Conservation (phyloP, 2,888 invertebrate genomes). For the Heliconius cydno region DNA sequence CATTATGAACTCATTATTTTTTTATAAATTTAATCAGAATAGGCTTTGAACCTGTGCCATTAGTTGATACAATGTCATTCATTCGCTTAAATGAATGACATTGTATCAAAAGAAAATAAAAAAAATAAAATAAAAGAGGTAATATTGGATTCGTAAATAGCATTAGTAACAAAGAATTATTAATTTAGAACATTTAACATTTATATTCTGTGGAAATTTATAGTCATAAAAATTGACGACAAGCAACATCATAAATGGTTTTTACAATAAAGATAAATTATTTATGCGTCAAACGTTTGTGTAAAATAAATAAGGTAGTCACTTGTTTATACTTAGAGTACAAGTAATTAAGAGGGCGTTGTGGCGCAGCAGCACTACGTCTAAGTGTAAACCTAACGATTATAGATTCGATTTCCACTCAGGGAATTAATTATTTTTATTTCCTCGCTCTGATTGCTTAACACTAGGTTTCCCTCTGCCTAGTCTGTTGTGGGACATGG, state of each 20-base stretch:
- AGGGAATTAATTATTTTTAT: background rate
- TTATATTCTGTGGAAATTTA: background rate
- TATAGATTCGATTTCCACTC: background rate
- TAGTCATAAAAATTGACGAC: background rate
- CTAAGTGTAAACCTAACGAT: no score
- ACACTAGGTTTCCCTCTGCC: no score
- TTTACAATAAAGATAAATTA: slow-evolving; percentile 1
- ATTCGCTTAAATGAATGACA: background rate
- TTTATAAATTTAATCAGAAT: background rate
- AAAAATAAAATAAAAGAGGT: background rate
- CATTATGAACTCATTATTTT: background rate
- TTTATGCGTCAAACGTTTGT: no score
- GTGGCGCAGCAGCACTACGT: background rate
- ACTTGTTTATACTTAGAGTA: background rate
- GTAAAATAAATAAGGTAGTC: no score
- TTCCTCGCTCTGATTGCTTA: background rate
- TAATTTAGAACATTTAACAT: background rate
- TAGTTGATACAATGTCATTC: no score
- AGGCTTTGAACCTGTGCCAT: background rate
- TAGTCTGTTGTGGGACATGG: no score
- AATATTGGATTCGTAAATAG: background rate
- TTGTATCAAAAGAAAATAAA: background rate
- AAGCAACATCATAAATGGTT: background rate
- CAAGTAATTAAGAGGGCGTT: background rate
- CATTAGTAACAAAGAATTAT: background rate